Evolutionary conservation across 2,797 vertebrate species (phyloP), one percentile per base, ranked within the genome.

Genomic region (Enteromius thamalakanensis): DNA sequence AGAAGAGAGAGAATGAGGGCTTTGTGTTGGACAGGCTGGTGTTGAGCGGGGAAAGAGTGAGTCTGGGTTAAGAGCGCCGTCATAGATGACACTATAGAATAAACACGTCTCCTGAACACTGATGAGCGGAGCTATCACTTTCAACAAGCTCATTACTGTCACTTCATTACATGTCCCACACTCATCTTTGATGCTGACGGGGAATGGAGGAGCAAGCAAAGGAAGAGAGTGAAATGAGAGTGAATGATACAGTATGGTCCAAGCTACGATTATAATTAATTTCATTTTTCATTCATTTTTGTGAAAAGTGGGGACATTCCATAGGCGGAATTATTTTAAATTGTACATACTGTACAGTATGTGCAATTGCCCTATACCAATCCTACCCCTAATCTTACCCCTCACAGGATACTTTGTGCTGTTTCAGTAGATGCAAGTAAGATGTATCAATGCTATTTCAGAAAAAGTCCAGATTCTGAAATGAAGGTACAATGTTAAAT

Each of bases 141-240:
- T 95, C 95, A 95, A 95, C 92, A 94, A 96, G 94, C 95, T 96
- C 95, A 96, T 96, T 96, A 96, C 93, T 96, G 95, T 96, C 95
- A 96, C 95, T 95, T 96, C 95, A 96, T 96, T 96, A 96, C 96
- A 94, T 95, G 94, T 95, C 95, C 92, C 93, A 92, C 95, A 94
- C 94, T 95, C 95, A 94, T 96, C 95, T 96, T 96, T 95, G 95
- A 96, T 95, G 94, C 93, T 94, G 91, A 93, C 92, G 92, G 76
- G 37, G 79, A 79, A 58, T 49, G 76, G 29, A 72, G 32, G 0
- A 51, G 10, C 3, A 29, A 47, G 15, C 40, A 65, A 75, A 69
- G n/a, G 45, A 49, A 69, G 40, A 85, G 72, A 81, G 62, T 17
- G 42, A 67, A 72, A 53, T 60, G 49, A 65, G 17, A 51, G 58